phyloP scores from a whole-genome alignment of 2,797 vertebrate genomes.

The Phrynocephalus guinanensis region DNA sequence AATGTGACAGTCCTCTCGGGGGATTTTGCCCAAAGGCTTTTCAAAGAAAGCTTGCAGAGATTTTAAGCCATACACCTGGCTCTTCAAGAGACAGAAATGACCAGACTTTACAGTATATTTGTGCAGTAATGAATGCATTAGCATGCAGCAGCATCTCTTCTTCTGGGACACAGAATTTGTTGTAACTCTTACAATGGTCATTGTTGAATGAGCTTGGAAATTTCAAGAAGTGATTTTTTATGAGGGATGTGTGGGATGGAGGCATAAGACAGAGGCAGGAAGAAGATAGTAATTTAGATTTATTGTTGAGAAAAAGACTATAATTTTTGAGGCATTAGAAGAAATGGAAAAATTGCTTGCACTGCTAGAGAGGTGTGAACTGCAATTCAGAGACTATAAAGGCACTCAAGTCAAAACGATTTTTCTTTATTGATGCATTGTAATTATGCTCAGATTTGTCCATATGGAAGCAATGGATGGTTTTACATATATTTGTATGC shows the following conservation, averaged over 20 bases:
- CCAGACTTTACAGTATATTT: not conserved
- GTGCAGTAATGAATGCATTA: slow-evolving; percentile 9
- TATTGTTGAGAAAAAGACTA: slow-evolving; percentile 47
- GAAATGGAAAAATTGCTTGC: slow-evolving; percentile 48
- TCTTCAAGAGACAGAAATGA: not conserved
- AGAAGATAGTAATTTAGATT: slow-evolving; percentile 49
- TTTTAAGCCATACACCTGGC: not conserved
- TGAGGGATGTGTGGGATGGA: slow-evolving; percentile 28
- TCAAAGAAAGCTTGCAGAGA: not conserved
- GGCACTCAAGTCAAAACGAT: slow-evolving; percentile 41
- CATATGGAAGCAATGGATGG: slow-evolving; percentile 6
- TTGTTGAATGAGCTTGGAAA: slow-evolving; percentile 39
- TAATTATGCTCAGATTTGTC: slow-evolving; percentile 28
- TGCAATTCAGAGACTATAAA: slow-evolving; percentile 36
- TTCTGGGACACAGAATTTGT: slow-evolving; percentile 18
- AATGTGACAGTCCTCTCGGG: not conserved
- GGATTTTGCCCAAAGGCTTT: not conserved
- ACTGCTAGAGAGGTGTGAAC: slow-evolving; percentile 43
- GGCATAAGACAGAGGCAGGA: slow-evolving; percentile 41
- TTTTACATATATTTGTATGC: slow-evolving; percentile 37
- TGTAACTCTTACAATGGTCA: slow-evolving; percentile 31
- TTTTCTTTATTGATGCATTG: slow-evolving; percentile 45
- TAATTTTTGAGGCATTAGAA: slow-evolving; percentile 49
- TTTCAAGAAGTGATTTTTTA: slow-evolving; percentile 49
- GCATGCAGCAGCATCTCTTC: not conserved